These are phyloP conservation scores for Heliconius cydno DNA, from an alignment of 2,888 invertebrate species.

Conservation along the genomic window DNA sequence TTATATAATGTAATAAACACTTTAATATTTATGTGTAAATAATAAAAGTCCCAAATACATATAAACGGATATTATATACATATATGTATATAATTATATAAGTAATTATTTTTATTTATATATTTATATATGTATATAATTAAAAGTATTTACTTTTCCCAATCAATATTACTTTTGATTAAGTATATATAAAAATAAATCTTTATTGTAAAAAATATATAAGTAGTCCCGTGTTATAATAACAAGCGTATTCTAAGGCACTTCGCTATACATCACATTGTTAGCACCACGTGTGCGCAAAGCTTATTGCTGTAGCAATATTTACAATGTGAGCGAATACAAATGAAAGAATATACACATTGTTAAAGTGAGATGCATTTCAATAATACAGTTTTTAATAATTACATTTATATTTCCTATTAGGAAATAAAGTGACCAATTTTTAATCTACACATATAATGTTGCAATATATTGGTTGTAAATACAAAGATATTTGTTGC, in stretches of 20 bases:
- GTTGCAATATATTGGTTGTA: too few species aligned
- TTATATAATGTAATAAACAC: not conserved
- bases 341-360: not conserved
- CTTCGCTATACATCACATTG: conserved; percentile 42
- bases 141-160: not conserved
- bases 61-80: not conserved
- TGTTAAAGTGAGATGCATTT: not conserved
- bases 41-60: not conserved
- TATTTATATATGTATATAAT: too few species aligned
- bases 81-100: too few species aligned
- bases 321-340: conserved; percentile 30
- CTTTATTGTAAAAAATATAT: conserved; percentile 9
- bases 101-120: too few species aligned
- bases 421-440: too few species aligned
- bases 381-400: not conserved
- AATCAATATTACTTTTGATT: not conserved
- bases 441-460: too few species aligned
- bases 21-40: not conserved
- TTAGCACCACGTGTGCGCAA: conserved; percentile 47
- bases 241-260: conserved; percentile 47
- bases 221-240: not conserved
- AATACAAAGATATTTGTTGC: too few species aligned
- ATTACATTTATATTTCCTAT: too few species aligned
- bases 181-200: not conserved
- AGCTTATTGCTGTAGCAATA: conserved; percentile 27